A percentile compares a stretch with the other conserved stretches of the same genome.
Evolutionary conservation across 2,797 vertebrate species (phyloP).

Genomic region (Agapornis canus): DNA sequence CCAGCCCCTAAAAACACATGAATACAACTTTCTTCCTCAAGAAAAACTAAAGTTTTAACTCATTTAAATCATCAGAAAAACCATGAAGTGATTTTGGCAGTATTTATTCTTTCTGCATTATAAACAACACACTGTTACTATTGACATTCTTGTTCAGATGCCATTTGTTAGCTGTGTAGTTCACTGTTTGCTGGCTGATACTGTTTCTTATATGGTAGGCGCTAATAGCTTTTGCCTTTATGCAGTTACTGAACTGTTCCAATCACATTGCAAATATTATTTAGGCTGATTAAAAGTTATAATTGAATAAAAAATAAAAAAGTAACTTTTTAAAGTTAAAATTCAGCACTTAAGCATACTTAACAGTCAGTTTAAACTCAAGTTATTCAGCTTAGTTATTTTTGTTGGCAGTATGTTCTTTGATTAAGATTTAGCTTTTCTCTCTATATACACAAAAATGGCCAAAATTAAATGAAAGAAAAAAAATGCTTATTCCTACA

Average conservation of each 20-base stretch:
- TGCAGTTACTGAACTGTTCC: background rate
- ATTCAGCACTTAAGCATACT: background rate
- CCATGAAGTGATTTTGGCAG: background rate
- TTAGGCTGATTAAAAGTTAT: background rate
- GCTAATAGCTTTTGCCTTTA: background rate
- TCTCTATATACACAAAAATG: background rate
- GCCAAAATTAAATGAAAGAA: background rate
- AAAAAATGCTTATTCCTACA: background rate
- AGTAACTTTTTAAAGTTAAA: rapidly evolving
- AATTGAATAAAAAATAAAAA: background rate
- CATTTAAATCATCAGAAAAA: background rate
- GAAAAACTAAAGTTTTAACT: background rate
- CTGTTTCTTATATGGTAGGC: background rate
- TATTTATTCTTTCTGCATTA: background rate
- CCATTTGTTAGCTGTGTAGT: background rate
- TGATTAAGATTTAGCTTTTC: background rate
- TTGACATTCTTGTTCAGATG: background rate
- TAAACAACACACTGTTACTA: background rate
- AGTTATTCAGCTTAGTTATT: background rate
- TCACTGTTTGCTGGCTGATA: background rate
- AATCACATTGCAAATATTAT: background rate
- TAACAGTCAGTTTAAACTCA: background rate
- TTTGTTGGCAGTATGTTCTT: background rate
- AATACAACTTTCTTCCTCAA: background rate
- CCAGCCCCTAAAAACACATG: background rate